These are phyloP conservation scores for Prolemur simus DNA, from an alignment of 2,113 vertebrate genomes.

Conservation along the genomic window DNA sequence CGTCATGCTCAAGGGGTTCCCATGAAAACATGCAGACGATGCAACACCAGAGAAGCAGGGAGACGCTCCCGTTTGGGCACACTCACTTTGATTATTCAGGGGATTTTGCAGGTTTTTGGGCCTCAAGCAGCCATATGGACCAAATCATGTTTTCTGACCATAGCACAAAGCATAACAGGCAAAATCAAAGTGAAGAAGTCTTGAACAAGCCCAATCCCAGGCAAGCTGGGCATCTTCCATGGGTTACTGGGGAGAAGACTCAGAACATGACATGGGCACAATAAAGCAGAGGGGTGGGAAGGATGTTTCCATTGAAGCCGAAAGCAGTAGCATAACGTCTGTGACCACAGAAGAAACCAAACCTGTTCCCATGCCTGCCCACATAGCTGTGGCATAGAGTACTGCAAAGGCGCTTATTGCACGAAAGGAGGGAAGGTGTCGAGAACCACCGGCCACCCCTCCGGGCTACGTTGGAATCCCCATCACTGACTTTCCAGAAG, in stretches of 20 bases:
- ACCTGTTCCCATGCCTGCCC: constrained; percentile 87
- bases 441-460: constrained; percentile 96
- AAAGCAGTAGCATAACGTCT: constrained; percentile 91
- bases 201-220: constrained; percentile 93
- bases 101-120: constrained; percentile 87
- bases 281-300: constrained; percentile 98
- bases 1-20: constrained; percentile 97
- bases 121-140: constrained; percentile 85
- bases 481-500: constrained; percentile 93
- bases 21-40: constrained; percentile 99
- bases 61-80: constrained; percentile 92
- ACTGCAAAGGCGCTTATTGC: constrained; percentile 90
- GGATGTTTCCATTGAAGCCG: constrained; percentile 92
- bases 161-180: constrained; percentile 85
- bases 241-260: constrained; percentile 98
- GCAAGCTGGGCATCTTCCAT: constrained; percentile 97
- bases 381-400: constrained; percentile 87
- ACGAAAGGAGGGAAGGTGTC: constrained; percentile 95
- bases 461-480: constrained; percentile 96
- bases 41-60: constrained; percentile 97
- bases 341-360: constrained; percentile 93
- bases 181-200: constrained; percentile 87
- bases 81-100: constrained; percentile 85
- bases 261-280: constrained; percentile 97
- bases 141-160: constrained; percentile 86